Evolutionary conservation across 1,140 invertebrate genomes (phyloP), one percentile per base, ranked within the genome.

Genomic region (Anastrepha ludens): DNA sequence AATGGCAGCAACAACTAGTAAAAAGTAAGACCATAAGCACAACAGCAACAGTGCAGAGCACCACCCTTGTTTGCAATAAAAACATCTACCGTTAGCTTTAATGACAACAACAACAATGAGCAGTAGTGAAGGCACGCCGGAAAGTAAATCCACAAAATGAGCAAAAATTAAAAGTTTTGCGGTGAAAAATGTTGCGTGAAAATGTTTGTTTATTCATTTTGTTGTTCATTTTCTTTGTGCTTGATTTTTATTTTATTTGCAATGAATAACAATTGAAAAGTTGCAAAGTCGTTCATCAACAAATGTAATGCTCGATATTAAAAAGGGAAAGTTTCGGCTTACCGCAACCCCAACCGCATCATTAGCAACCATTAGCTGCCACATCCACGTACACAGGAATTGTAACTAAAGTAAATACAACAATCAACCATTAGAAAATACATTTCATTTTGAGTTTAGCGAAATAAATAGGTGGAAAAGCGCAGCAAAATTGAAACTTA

Each of bases 201-300:
- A 74, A 74, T 74, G 39, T 17, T 47, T 74, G 41, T n/a, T 74
- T 44, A 17, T 47, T 65, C 39, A 39, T 11, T 47, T 74, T 7
- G 15, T 8, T 15, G 15, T 74, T 47, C 7, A 7, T n/a, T 74
- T 41, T 74, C 41, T 47, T 41, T 20, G 11, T 0, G n/a, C 20
- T 58, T 41, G 65, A 67, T 67, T 74, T 74, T 13, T 74, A 74
- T 44, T 74, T 17, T 44, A 74, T 74, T 74, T 74, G 15, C 67
- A 74, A 74, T 74, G 67, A 74, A 74, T 74, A 74, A 47, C 67
- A 74, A 74, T 74, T n/a, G 67, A 74, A 74, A 74, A 74, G 67
- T 74, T 74, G 13, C 67, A 74, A 74, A 74, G 67, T 74, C 67
- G 15, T 74, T 74, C 67, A 74, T 74, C 67, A 74, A 17, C 67